phyloP scores from a whole-genome alignment of 2,113 vertebrate species.

The Tapirus terrestris region DNA sequence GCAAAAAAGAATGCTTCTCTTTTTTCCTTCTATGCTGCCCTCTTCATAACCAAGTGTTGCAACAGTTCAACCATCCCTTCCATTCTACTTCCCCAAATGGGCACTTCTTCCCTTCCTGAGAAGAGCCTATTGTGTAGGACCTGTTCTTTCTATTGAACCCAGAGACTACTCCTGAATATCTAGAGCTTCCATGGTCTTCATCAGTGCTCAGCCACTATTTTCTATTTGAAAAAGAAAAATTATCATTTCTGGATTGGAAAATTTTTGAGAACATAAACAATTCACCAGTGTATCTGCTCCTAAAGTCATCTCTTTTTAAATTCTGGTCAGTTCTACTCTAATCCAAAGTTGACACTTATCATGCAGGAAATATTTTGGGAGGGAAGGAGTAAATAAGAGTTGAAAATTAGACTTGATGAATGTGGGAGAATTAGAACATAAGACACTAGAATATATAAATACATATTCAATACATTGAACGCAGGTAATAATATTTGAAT shows the following conservation, averaged over 20 bases:
- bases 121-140: background rate
- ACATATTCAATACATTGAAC: background rate
- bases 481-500: background rate
- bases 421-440: background rate
- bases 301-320: background rate
- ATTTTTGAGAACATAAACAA: background rate
- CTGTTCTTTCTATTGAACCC: background rate
- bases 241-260: background rate
- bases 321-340: background rate
- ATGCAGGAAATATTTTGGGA: background rate
- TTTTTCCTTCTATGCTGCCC: background rate
- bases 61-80: background rate
- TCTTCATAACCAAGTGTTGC: background rate
- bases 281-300: background rate
- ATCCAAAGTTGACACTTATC: background rate
- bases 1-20: background rate
- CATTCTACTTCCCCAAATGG: background rate
- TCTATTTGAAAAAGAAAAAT: background rate
- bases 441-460: background rate
- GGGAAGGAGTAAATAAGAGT: background rate
- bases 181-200: background rate
- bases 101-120: background rate
- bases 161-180: background rate
- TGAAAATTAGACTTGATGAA: background rate
- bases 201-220: background rate